Evolutionary conservation across 2,797 vertebrate genomes (phyloP), one percentile per base, ranked within the genome.

Genomic region (Megaceryle alcyon): DNA sequence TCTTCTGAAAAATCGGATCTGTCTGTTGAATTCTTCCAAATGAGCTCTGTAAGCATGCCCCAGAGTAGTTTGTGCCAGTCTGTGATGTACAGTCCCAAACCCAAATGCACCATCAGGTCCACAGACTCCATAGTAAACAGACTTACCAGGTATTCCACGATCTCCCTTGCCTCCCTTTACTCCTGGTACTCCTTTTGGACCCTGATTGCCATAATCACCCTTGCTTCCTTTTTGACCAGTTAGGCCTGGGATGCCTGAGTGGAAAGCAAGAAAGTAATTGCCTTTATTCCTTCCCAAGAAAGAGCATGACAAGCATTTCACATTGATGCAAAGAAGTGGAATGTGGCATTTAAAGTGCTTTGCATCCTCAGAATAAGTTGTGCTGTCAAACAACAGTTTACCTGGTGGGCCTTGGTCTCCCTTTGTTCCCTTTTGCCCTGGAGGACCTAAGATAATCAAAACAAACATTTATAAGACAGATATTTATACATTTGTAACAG

Each of bases 361-460:
- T 83, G 21, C 35, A 69, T 29, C 21, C 68, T 88, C 43, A 68
- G 12, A 66, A 13, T 63, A 86, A 79, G 19, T 41, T 17, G 63
- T 56, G 14, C 23, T 76, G 6, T n/a, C 23, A 64, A 89, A 81
- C 15, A 41, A 18, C 60, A 54, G 17, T 70, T 97, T 98, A 98
- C 98, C 98, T 97, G 51, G 4, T 4, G 1, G 5, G 64, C 97
- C 98, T 1, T 12, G 7, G 54, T 97, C 91, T 97, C 98, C 98
- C 87, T 97, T 98, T 85, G 28, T 25, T 93, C 98, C 98, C 41
- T 94, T 96, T 92, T 91, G 90, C 76, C 98, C 98, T 94, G 92
- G 83, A 94, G 56, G 9, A 92, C 98, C 98, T 98, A 94, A 90
- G 60, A 95, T 60, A 49, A 96, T 81, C 9, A 92, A 96, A 96